phyloP scores from a whole-genome alignment of 2,888 invertebrate species.

The Lasioglossum villosulum region DNA sequence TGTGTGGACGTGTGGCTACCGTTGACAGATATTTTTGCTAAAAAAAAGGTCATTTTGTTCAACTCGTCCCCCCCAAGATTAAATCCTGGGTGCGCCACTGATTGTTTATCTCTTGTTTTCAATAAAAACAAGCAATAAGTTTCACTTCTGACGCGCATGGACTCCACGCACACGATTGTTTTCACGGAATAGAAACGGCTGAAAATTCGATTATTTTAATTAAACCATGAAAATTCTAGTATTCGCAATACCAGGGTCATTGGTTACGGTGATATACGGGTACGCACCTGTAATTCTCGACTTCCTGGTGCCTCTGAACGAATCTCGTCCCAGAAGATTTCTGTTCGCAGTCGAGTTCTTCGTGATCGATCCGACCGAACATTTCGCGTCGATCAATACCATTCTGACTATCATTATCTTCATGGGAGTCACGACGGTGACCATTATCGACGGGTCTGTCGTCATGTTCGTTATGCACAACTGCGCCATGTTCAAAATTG shows the following conservation, averaged over 20 bases:
- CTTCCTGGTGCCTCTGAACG: constrained; percentile 17
- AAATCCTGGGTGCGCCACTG: too few species aligned
- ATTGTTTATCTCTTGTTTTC: too few species aligned
- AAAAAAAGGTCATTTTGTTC: too few species aligned
- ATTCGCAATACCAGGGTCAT: background rate
- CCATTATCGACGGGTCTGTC: background rate
- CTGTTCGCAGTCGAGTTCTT: background rate
- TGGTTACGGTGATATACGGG: too few species aligned
- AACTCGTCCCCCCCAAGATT: too few species aligned
- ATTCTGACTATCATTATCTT: background rate
- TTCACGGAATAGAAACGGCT: background rate
- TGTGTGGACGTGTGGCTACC: too few species aligned
- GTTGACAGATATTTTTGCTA: too few species aligned
- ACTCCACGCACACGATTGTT: too few species aligned
- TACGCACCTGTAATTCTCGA: constrained; percentile 7
- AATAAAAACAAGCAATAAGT: too few species aligned
- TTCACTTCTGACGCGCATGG: too few species aligned
- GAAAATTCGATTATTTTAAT: too few species aligned
- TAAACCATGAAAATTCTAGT: background rate
- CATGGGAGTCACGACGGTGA: background rate
- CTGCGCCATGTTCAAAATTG: constrained; percentile 44
- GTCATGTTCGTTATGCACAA: background rate
- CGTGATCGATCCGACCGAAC: background rate
- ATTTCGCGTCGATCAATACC: background rate
- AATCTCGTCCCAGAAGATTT: background rate